Evolutionary conservation across 2,113 vertebrate species (phyloP), one percentile per base, ranked within the genome.

Genomic region (Clarias gariepinus): DNA sequence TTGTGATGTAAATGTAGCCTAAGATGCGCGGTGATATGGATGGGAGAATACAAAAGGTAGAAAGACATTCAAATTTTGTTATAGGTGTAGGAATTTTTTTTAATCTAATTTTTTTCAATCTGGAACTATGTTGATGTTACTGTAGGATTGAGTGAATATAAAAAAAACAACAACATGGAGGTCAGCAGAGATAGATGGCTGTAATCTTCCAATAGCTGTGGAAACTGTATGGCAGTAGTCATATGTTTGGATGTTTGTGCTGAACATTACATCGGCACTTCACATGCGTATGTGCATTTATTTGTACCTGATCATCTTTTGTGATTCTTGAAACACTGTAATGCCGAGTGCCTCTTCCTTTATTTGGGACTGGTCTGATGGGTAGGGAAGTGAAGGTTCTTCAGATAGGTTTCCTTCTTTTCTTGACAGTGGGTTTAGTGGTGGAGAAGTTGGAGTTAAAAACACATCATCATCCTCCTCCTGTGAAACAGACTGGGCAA

Each of bases 401-500:
- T 96, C 95, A 0, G 87, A 25, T 57, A 90, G 69, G 89, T 86
- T 89, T 1, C 91, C 93, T 87, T 94, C 93, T 80, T 66, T 90
- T 69, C 93, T 60, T 53, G 81, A 85, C 36, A 80, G 53, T 2
- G 53, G 91, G 33, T 76, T 57, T 61, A 16, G 83, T 1, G 88
- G 88, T 28, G 89, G 91, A 0, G 92, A 91, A 0, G 90, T 89
- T 58, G 90, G 90, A 1, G 86, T 63, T 8, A 89, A 86, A 77
- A 99, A 99, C 88, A 98, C 97, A 0, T 98, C 97, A 0, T 98
- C 97, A 0, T 99, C 96, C 0, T 97, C 95, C 0, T 93, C 95
- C 79, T 82, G 91, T 2, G n/a, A n/a, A 0, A 88, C 77, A 0
- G 88, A 91, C 10, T 88, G 83, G 33, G 61, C 1, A 52, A 52